phyloP scores from a whole-genome alignment of 2,113 vertebrate species.

The Nematolebias whitei region DNA sequence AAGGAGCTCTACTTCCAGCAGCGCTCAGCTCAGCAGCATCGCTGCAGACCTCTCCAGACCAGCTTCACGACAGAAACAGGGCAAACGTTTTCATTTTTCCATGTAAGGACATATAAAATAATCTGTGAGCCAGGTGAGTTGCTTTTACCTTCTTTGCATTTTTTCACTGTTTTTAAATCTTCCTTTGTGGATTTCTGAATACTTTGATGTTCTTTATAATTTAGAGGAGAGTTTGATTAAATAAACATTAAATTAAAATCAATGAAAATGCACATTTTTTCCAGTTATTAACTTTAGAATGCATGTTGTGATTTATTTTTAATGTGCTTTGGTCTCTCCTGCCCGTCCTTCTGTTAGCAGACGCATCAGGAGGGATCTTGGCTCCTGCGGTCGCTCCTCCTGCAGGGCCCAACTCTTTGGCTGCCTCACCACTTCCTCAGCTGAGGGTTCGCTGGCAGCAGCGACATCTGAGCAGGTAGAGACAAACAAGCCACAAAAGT shows the following conservation, averaged over 20 bases:
- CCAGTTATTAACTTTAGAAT: not conserved
- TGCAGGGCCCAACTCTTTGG: constrained; percentile 74
- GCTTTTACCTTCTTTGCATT: not conserved
- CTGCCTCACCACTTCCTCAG: constrained; percentile 66
- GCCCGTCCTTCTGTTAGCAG: constrained; percentile 48
- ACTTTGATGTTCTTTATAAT: not conserved
- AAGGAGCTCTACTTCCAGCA: constrained; percentile 56
- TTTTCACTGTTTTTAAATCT: not conserved
- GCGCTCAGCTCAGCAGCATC: constrained; percentile 12
- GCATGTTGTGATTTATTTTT: not conserved
- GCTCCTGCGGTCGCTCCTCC: constrained; percentile 55
- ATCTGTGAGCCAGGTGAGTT: constrained; percentile 45
- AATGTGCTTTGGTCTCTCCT: no score
- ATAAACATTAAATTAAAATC: not conserved
- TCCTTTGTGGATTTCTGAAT: not conserved
- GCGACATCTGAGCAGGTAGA: constrained; percentile 64
- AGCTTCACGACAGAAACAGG: not conserved
- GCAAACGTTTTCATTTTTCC: not conserved
- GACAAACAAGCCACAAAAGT: constrained; percentile 26
- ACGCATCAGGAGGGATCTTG: constrained; percentile 57
- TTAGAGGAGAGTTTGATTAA: not conserved
- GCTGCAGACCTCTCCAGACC: no score
- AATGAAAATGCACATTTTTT: not conserved
- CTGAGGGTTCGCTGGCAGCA: constrained; percentile 76
- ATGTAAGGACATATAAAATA: not conserved